Evolutionary conservation across 1,140 invertebrate species (phyloP).

Genomic region (Heliconius hermathena): DNA sequence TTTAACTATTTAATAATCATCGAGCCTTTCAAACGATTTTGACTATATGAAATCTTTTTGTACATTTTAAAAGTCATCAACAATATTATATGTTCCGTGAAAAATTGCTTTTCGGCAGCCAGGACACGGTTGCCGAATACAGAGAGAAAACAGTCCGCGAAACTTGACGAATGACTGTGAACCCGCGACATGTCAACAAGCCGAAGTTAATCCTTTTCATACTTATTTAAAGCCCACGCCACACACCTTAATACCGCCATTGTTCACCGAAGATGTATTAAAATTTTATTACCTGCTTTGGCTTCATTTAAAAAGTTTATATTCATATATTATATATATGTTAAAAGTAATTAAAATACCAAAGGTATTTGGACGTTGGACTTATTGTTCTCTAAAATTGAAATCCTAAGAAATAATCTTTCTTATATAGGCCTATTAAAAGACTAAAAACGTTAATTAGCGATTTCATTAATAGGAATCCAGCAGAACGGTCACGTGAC

Average conservation of each 20-base stretch:
- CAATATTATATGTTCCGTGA: slow-evolving; percentile 51
- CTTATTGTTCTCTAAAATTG: slow-evolving; percentile 4
- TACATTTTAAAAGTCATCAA: slow-evolving; percentile 40
- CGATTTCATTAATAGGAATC: slow-evolving; percentile 39
- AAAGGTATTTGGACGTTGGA: background rate
- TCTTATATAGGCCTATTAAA: background rate
- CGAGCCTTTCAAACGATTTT: background rate
- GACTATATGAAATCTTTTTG: background rate
- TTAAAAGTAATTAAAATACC: slow-evolving; percentile 5
- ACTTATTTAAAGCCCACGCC: slow-evolving; percentile 59
- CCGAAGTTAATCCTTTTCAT: slow-evolving; percentile 75
- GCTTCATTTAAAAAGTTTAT: background rate
- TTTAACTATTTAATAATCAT: background rate
- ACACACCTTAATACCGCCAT: slow-evolving; percentile 57
- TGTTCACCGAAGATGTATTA: slow-evolving; percentile 63
- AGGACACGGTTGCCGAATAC: slow-evolving; percentile 51
- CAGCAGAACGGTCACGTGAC: slow-evolving; percentile 65
- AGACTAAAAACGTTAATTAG: slow-evolving; percentile 25
- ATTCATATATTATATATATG: background rate
- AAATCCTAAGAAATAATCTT: background rate
- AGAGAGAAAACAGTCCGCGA: slow-evolving; percentile 43
- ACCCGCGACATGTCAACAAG: slow-evolving; percentile 70
- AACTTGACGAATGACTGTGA: slow-evolving; percentile 60
- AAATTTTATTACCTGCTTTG: slow-evolving; percentile 49
- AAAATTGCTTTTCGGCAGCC: slow-evolving; percentile 61